Base-by-base conservation (phyloP, 2,888 invertebrate species). In the Lepidocyrtoides sp. region DNA sequence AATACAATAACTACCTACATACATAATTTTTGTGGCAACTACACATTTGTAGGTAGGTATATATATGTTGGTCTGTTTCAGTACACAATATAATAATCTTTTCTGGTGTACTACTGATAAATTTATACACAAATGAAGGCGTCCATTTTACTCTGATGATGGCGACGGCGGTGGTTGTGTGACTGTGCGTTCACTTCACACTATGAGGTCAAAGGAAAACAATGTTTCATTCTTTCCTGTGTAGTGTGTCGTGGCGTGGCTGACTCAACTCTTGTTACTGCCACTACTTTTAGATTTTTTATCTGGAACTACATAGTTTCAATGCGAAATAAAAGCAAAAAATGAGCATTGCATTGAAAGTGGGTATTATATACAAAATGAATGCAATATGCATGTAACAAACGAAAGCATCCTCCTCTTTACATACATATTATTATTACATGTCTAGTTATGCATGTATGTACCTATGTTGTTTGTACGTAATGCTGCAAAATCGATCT, bases 401-500 rank as follows among this genome's bases (percentile, higher is more conserved):
- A 14, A 66, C 36, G 57, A 17, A n/a, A 17, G 20, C 57, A 57
- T 36, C 36, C 36, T 36, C 36, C 5, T 36, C n/a, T n/a, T n/a
- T n/a, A n/a, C n/a, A n/a, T n/a, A n/a, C n/a, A n/a, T n/a, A n/a
- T n/a, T n/a, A n/a, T n/a, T n/a, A n/a, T n/a, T n/a, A n/a, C n/a
- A n/a, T n/a, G n/a, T n/a, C n/a, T n/a, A n/a, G 20, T 72, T 72
- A 72, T 41, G 20, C 10, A 51, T 23, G 14, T 51, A 26, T 48
- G 12, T 66, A 14, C 10, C 2, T n/a, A n/a, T 69, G 8, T 29
- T 32, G 36, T 57, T 41, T 29, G 12, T 57, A 41, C 23, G 63
- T 79, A 66, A 82, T 72, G 20, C 20, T 41, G 36, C 17, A 41
- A 66, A 88, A 88, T 88, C 88, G 81, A 88, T 88, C 87, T 79